phyloP scores from a whole-genome alignment of 2,888 invertebrate genomes.

The Myopa tessellatipennis region DNA sequence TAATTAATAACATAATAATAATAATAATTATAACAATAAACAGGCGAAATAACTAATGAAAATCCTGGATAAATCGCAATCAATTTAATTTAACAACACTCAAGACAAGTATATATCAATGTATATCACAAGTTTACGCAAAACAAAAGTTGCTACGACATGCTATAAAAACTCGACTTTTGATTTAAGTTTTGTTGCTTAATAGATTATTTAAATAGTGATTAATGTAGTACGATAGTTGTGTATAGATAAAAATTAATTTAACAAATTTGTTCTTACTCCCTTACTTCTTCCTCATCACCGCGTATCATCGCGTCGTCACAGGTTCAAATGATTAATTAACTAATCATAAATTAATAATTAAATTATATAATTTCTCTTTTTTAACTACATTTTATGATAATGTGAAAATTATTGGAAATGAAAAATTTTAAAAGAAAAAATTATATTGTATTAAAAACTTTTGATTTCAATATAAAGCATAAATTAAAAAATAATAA shows the following conservation, averaged over 20 bases:
- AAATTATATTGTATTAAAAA: neutral
- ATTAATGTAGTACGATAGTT: slow-evolving; percentile 1
- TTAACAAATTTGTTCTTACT: slow-evolving; percentile 47
- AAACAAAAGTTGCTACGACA: neutral
- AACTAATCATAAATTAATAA: slow-evolving; percentile 15
- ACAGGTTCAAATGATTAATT: slow-evolving; percentile 61
- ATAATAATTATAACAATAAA: neutral
- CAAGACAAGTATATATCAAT: too few relatives aligned
- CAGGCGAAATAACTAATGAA: neutral
- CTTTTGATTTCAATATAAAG: neutral
- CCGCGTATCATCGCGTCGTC: slow-evolving; percentile 55
- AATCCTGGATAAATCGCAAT: too few relatives aligned
- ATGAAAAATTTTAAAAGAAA: neutral
- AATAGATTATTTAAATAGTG: too few relatives aligned
- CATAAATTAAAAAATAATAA: neutral
- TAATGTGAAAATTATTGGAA: neutral
- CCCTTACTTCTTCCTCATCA: slow-evolving; percentile 58
- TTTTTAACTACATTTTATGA: slow-evolving; percentile 23
- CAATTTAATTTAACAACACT: too few relatives aligned
- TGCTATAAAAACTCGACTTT: too few relatives aligned
- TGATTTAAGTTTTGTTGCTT: too few relatives aligned
- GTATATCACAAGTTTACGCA: too few relatives aligned
- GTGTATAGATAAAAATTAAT: slow-evolving; percentile 33
- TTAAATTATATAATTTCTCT: slow-evolving; percentile 20
- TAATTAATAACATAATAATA: too few relatives aligned